Evolutionary conservation across 2,113 vertebrate species (phyloP).

Genomic region (Phasianus colchicus): DNA sequence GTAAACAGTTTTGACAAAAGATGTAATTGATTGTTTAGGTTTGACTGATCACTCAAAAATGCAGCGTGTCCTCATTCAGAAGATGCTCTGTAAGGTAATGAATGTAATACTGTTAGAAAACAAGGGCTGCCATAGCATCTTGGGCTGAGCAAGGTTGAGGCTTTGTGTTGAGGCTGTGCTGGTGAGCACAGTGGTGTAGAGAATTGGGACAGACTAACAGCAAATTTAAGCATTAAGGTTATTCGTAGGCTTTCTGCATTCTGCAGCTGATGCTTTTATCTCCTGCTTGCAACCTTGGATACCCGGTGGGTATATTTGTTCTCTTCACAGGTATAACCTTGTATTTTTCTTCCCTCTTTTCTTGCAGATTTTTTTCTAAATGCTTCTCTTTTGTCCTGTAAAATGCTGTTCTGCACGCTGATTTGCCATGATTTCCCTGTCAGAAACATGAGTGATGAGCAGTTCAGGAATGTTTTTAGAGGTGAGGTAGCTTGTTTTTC

Average conservation of each 20-base stretch:
- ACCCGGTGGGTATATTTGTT: background rate
- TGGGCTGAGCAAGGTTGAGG: rapidly evolving
- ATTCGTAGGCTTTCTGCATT: background rate
- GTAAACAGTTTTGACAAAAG: conserved; percentile 84
- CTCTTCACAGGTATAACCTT: conserved; percentile 43
- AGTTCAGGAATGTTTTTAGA: background rate
- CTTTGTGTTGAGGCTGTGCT: background rate
- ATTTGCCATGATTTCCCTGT: conserved; percentile 19
- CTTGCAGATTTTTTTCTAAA: conserved; percentile 36
- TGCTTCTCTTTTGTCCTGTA: conserved; percentile 13
- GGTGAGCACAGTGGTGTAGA: rapidly evolving
- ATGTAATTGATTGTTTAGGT: conserved; percentile 77
- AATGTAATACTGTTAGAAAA: conserved; percentile 35
- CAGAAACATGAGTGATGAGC: background rate
- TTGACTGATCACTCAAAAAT: conserved; percentile 77
- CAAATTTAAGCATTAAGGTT: background rate
- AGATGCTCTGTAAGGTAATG: conserved; percentile 60
- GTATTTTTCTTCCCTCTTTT: conserved; percentile 46
- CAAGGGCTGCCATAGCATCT: background rate
- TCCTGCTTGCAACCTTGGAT: background rate
- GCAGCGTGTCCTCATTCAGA: conserved; percentile 69
- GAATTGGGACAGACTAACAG: background rate
- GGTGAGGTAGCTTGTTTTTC: background rate
- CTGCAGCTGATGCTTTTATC: background rate
- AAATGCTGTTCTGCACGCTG: conserved; percentile 12